Evolutionary conservation across 2,888 invertebrate genomes (phyloP).

Genomic region (Melinaea marsaeus): DNA sequence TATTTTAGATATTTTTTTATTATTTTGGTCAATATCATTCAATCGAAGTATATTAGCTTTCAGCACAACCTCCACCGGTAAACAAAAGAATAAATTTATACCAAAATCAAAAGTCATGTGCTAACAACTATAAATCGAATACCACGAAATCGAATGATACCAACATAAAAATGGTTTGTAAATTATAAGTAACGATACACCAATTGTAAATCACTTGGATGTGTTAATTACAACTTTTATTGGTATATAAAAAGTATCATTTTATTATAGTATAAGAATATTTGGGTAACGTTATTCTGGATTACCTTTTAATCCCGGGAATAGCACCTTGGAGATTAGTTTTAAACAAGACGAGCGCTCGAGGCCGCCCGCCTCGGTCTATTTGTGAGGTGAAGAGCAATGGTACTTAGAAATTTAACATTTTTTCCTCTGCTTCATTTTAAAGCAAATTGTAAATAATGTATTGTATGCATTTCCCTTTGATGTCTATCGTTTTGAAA

Average conservation of each 20-base stretch:
- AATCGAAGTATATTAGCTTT: too few relatives aligned
- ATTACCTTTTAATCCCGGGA: slow-evolving; percentile 10
- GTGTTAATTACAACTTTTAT: slow-evolving; percentile 38
- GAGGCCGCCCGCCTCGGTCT: neutral
- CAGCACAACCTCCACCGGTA: too few relatives aligned
- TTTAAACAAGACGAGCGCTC: slow-evolving; percentile 5
- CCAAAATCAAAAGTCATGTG: too few relatives aligned
- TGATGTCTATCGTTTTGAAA: too few relatives aligned
- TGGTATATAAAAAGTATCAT: slow-evolving; percentile 20
- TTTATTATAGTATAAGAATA: slow-evolving; percentile 21
- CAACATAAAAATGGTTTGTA: neutral
- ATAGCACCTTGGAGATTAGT: neutral
- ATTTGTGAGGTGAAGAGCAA: neutral
- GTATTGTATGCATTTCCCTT: too few relatives aligned
- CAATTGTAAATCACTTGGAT: slow-evolving; percentile 37
- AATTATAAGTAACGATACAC: slow-evolving; percentile 30
- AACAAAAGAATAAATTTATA: too few relatives aligned
- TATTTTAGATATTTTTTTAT: too few relatives aligned
- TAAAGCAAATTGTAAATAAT: too few relatives aligned
- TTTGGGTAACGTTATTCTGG: slow-evolving; percentile 19
- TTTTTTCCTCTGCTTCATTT: neutral
- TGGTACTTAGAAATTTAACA: neutral
- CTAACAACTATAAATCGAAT: neutral
- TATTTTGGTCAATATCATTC: too few relatives aligned
- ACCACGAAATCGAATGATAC: neutral